phyloP scores from a whole-genome alignment of 2,888 invertebrate species.

The Drosophila anomelani region DNA sequence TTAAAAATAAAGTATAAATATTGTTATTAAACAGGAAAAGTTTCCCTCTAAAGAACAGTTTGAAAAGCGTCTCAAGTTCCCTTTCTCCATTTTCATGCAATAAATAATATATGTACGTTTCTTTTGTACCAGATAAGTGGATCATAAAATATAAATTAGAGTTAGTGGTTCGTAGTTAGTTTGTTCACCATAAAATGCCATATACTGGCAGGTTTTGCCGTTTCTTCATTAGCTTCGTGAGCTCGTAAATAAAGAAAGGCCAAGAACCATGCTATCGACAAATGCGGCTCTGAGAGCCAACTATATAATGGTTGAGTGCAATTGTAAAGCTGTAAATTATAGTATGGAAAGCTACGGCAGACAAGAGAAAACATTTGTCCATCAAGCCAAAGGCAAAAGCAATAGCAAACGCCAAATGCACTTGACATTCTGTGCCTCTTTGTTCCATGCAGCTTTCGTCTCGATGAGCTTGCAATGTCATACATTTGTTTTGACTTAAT shows the following conservation, averaged over 20 bases:
- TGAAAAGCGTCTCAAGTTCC: not conserved
- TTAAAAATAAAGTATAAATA: not conserved
- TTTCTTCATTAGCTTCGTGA: conserved; percentile 10
- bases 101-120: no score
- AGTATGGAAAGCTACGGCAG: conserved; percentile 12
- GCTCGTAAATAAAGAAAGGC: conserved; percentile 16
- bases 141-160: conserved; percentile 7
- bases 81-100: not conserved
- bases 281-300: conserved; percentile 11
- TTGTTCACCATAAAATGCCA: not conserved
- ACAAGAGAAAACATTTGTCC: conserved; percentile 18
- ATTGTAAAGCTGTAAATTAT: conserved; percentile 33
- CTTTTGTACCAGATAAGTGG: not conserved
- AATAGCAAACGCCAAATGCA: conserved; percentile 23
- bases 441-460: conserved; percentile 18
- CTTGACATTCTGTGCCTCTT: conserved; percentile 27
- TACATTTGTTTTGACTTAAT: conserved; percentile 46
- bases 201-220: conserved; percentile 2
- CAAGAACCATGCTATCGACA: conserved; percentile 16
- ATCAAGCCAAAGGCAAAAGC: conserved; percentile 2
- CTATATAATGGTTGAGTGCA: conserved; percentile 32
- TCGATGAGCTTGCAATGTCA: conserved; percentile 34
- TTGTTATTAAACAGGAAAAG: not conserved
- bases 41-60: not conserved
- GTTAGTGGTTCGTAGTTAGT: not conserved